Evolutionary conservation across 2,113 vertebrate genomes (phyloP), one percentile per base, ranked within the genome.

Genomic region (Phainopepla nitens): DNA sequence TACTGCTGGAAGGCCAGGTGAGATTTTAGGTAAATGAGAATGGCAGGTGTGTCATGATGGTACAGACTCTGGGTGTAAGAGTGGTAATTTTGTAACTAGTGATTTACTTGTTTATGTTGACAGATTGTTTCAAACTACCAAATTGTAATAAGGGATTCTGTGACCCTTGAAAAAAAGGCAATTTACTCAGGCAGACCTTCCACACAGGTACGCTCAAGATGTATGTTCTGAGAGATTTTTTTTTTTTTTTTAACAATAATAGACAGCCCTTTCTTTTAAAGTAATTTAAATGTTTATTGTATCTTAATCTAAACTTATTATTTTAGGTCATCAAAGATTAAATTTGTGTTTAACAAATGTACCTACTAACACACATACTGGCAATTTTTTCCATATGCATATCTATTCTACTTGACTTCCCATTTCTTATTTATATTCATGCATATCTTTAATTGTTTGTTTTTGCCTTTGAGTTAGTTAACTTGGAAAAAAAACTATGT

Each of bases 181-280:
- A 31, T 79, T 86, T 71, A 33, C 3, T 45, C 28, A 60, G 6
- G 7, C 4, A 62, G 56, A 75, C 15, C 7, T 62, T 61, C 25
- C 68, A 21, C 4, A 36, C 4, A n/a, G 13, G 7, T n/a, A 51
- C 25, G 35, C 3, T 65, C 5, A n/a, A 62, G 44, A n/a, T 4
- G 33, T 27, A 39, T 0, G 0, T 27, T 77, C 45, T 44, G 15
- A 73, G 6, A 51, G 1, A 83, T 36, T 4, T 5, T 7, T 28
- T 22, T 51, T 57, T 4, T 58, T 70, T 61, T 64, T 29, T 47
- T 25, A 68, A 66, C 33, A 47, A 62, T 18, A 15, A 68, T 25
- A 54, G 39, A 39, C 2, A 15, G 0, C 31, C 0, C 50, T 47
- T 56, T 58, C 12, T 60, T 33, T 17, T 72, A 6, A 71, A 50